Conservation (phyloP, 2,888 invertebrate species). For the Copidosoma aretas region DNA sequence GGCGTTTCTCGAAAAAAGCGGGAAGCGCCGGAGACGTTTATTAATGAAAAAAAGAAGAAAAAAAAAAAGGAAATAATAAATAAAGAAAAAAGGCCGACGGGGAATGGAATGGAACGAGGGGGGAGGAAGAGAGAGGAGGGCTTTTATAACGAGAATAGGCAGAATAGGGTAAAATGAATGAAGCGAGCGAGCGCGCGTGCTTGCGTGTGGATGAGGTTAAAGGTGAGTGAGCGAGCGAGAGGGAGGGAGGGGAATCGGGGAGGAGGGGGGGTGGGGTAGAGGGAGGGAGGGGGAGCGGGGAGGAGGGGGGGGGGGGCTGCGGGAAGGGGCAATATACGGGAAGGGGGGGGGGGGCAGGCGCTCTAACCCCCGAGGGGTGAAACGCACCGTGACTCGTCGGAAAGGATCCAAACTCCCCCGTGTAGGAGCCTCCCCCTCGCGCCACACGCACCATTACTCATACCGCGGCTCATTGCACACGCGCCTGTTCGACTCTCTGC, state of each 20-base stretch:
- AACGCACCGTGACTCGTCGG: slow-evolving; percentile 56
- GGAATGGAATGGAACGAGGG: slow-evolving; percentile 29
- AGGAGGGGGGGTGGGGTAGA: background rate
- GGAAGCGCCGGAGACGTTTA: background rate
- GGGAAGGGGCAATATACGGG: background rate
- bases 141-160: background rate
- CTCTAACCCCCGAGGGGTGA: slow-evolving; percentile 23
- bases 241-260: background rate
- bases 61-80: slow-evolving; percentile 7
- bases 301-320: background rate
- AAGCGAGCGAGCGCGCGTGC: background rate
- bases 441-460: slow-evolving; percentile 63
- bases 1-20: background rate
- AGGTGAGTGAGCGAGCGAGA: background rate
- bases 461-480: slow-evolving; percentile 59
- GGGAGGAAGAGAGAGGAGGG: background rate
- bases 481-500: background rate
- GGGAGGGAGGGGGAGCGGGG: too few relatives aligned
- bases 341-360: slow-evolving; percentile 1
- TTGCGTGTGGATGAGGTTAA: background rate
- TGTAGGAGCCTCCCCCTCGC: background rate
- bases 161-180: background rate
- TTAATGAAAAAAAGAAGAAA: slow-evolving; percentile 7
- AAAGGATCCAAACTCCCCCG: slow-evolving; percentile 6
- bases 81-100: slow-evolving; percentile 13